These are phyloP conservation scores for Tamandua tetradactyla DNA, from an alignment of 2,797 vertebrate genomes.

Conservation along the genomic window DNA sequence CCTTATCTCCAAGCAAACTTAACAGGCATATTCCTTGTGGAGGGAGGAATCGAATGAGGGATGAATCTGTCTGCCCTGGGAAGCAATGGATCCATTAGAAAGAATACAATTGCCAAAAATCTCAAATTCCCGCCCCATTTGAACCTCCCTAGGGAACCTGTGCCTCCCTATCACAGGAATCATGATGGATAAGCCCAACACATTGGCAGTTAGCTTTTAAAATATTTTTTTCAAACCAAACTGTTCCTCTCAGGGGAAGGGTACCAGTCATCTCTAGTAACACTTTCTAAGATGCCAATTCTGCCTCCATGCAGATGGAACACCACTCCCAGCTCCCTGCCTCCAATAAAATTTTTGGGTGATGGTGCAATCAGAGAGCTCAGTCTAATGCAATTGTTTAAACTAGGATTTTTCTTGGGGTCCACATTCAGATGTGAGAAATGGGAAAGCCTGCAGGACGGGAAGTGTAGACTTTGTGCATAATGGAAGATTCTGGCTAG, in stretches of 20 bases:
- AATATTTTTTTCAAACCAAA: not conserved
- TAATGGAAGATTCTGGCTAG: not conserved
- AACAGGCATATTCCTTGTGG: not conserved
- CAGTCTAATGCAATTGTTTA: accelerated
- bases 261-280: not conserved
- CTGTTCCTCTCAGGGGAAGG: not conserved
- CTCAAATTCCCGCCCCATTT: not conserved
- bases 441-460: not conserved
- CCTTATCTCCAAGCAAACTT: not conserved
- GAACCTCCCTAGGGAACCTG: not conserved
- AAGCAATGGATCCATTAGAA: not conserved
- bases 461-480: not conserved
- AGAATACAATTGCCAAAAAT: not conserved
- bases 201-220: not conserved
- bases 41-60: not conserved
- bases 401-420: not conserved
- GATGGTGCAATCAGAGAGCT: not conserved
- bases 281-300: not conserved
- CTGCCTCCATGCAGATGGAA: too few relatives aligned
- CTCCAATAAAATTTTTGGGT: not conserved
- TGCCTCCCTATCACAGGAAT: accelerated
- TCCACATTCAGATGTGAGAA: not conserved
- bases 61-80: not conserved
- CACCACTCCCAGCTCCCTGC: not conserved
- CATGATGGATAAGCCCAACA: accelerated